phyloP scores from a whole-genome alignment of 2,113 vertebrate genomes.

The Todiramphus saurophagus region DNA sequence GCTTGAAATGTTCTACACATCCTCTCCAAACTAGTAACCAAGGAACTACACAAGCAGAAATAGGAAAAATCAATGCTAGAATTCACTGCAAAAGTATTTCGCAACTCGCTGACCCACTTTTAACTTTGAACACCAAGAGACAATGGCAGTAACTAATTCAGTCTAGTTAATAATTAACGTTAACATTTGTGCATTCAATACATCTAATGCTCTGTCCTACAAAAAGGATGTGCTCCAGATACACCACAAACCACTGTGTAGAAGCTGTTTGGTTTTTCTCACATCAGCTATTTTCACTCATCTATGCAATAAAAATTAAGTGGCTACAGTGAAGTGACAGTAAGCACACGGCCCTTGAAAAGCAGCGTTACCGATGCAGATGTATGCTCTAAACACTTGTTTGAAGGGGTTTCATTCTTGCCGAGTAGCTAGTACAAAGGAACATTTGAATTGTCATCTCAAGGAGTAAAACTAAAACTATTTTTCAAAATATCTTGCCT shows the following conservation, averaged over 20 bases:
- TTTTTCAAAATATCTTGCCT: not conserved
- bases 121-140: conserved; percentile 11
- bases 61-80: not conserved
- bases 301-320: not conserved
- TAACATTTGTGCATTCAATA: not conserved
- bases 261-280: not conserved
- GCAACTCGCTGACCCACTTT: conserved; percentile 31
- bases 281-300: not conserved
- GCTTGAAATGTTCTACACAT: not conserved
- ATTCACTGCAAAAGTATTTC: not conserved
- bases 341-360: not conserved
- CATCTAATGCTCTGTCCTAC: not conserved
- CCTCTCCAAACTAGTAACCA: not conserved
- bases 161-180: conserved; percentile 52
- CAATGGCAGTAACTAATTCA: conserved; percentile 5
- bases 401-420: not conserved
- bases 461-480: not conserved
- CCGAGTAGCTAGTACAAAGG: not conserved
- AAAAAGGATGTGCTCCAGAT: conserved; percentile 20
- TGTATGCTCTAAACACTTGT: not conserved
- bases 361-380: not conserved
- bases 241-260: not conserved
- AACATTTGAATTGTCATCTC: not conserved
- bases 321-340: not conserved
- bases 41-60: not conserved